A percentile compares a stretch with the other conserved stretches of the same genome.
phyloP scores from a whole-genome alignment of 2,888 invertebrate genomes.

The Tiphia femorata region DNA sequence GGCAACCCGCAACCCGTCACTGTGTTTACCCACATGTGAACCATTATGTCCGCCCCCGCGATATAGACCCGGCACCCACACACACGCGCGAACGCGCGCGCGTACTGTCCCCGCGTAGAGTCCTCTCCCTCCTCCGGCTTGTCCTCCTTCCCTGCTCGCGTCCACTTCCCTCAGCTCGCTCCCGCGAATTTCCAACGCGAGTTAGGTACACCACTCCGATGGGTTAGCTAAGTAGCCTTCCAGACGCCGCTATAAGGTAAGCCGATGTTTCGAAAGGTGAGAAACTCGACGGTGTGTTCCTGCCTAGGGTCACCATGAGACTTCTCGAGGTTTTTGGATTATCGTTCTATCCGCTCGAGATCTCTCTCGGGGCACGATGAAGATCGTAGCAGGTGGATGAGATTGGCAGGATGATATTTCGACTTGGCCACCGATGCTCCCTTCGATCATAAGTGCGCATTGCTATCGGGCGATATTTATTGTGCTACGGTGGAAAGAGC shows the following conservation, averaged over 20 bases:
- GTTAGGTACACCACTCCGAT: too few species aligned
- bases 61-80: slow-evolving; percentile 55
- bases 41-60: slow-evolving; percentile 67
- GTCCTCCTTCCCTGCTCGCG: background rate
- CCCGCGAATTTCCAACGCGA: slow-evolving; percentile 39
- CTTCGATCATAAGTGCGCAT: background rate
- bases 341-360: too few species aligned
- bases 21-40: slow-evolving; percentile 69
- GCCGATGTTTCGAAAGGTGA: too few species aligned
- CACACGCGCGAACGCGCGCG: background rate
- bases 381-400: too few species aligned
- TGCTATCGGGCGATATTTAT: background rate
- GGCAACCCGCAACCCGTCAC: slow-evolving; percentile 68
- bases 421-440: background rate
- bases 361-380: too few species aligned
- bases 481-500: background rate
- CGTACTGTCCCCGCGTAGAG: too few species aligned
- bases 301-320: too few species aligned
- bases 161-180: slow-evolving; percentile 5
- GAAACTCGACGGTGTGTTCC: too few species aligned
- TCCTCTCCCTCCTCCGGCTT: background rate
- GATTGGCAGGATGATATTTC: background rate
- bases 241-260: too few species aligned
- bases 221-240: too few species aligned
- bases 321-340: too few species aligned